Base-by-base conservation (phyloP, 2,888 invertebrate genomes). In the Platycheirus rosarum region DNA sequence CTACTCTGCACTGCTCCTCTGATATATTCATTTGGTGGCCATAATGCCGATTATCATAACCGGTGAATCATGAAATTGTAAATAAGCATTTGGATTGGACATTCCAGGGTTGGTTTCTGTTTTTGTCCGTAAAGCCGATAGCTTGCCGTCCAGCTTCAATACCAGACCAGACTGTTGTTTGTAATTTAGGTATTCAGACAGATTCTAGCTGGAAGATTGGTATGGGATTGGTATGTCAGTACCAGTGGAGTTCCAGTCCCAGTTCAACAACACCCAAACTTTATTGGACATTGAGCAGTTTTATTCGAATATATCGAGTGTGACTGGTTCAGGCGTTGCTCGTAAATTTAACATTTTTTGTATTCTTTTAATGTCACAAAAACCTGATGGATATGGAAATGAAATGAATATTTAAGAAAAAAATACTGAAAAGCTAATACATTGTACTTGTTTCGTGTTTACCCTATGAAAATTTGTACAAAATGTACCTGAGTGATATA, bases 1-100 rank as follows among this genome's bases (percentile, higher is more conserved):
- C 14, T 40, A 14, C 29, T 60, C 62, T 51, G 51, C 57, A 42
- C 26, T 51, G 8, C 29, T 32, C 29, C n/a, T 53, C n/a, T n/a
- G n/a, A 40, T 57, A 23, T 57, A 68, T 73, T 62, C 73, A 57
- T 55, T 79, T 53, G 37, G 44, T 49, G 11, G 35, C 20, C 55
- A 62, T 57, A 40, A 37, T 48, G 16, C 26, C 40, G 70, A 80
- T 75, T 80, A 75, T 70, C 82, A 77, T 77, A 82, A 76, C 82
- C 76, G 66, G 82, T 71, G 82, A 82, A 77, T 82, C 82, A 82
- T 77, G 55, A 82, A 82, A 68, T 76, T 68, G 70, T 71, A 68
- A 82, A 68, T 53, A 80, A 76, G 53, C 65, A 40, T 23, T 57
- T 68, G n/a, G n/a, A n/a, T n/a, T n/a, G n/a, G 68, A 68, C 71